These are phyloP conservation scores for Pelmatolapia mariae DNA, from an alignment of 2,113 vertebrate species.

Conservation along the genomic window DNA sequence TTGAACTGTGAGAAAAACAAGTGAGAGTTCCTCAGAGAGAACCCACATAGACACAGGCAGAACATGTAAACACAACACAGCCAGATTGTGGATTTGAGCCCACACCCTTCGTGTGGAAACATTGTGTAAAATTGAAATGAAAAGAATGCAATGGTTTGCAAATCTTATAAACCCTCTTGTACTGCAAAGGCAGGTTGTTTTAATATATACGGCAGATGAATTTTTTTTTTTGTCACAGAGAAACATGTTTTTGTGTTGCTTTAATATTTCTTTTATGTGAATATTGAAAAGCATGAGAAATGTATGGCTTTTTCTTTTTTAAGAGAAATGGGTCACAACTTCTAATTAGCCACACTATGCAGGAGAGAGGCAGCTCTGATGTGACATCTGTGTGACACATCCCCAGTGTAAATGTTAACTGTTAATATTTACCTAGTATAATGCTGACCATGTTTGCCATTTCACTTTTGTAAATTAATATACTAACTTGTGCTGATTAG, in stretches of 20 bases:
- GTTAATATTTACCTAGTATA: not conserved
- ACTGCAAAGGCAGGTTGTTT: not conserved
- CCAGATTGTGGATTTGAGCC: not conserved
- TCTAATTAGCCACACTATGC: not conserved
- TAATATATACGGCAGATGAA: not conserved
- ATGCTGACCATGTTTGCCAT: not conserved
- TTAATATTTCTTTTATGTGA: not conserved
- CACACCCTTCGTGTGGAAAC: not conserved
- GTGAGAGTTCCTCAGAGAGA: not conserved
- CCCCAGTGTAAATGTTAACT: not conserved
- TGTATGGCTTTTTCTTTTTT: not conserved
- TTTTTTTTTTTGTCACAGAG: not conserved
- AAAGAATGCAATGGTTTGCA: not conserved
- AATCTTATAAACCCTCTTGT: not conserved
- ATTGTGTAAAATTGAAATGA: not conserved
- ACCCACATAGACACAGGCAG: not conserved
- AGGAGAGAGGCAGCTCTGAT: not conserved
- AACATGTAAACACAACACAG: not conserved
- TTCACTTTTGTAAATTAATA: not conserved
- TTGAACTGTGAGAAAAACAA: not conserved
- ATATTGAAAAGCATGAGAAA: not conserved
- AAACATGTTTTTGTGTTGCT: not conserved
- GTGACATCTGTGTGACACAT: not conserved
- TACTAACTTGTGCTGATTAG: not conserved
- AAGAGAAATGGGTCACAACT: not conserved